A percentile compares a stretch with the other conserved stretches of the same genome.
Conservation (phyloP, 2,797 vertebrate genomes). For the Alauda arvensis region DNA sequence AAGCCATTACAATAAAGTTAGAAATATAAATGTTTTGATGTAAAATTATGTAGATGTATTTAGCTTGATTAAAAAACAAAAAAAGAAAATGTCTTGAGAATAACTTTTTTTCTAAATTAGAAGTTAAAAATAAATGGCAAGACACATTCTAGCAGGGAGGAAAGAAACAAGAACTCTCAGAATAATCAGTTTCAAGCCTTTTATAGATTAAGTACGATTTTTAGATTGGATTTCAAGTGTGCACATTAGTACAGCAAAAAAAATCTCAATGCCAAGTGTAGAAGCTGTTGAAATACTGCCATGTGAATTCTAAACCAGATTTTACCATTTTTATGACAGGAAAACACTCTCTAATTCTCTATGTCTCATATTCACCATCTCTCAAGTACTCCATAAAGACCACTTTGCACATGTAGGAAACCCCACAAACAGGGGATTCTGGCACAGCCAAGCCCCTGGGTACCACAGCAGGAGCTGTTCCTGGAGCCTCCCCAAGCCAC, state of each 20-base stretch:
- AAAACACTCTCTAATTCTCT: not conserved
- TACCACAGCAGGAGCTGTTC: rapidly evolving
- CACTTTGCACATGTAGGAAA: not conserved
- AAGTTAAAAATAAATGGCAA: not conserved
- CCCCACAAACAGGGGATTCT: rapidly evolving
- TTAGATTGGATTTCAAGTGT: not conserved
- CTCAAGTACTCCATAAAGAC: not conserved
- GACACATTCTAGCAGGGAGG: not conserved
- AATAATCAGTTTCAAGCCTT: not conserved
- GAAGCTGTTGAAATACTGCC: not conserved
- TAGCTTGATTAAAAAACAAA: not conserved
- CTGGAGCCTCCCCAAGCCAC: not conserved
- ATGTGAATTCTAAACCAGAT: not conserved
- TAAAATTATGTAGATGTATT: not conserved
- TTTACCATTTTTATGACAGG: not conserved
- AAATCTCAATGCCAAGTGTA: not conserved
- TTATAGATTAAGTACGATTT: not conserved
- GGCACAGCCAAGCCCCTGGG: not conserved
- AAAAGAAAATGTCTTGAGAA: not conserved
- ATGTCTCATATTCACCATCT: not conserved
- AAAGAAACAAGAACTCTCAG: not conserved
- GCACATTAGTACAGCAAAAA: not conserved
- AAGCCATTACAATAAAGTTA: not conserved
- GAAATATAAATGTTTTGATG: not conserved
- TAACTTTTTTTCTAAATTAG: not conserved